These are phyloP conservation scores for Elephantulus edwardii DNA, from an alignment of 2,113 vertebrate species.

Conservation along the genomic window DNA sequence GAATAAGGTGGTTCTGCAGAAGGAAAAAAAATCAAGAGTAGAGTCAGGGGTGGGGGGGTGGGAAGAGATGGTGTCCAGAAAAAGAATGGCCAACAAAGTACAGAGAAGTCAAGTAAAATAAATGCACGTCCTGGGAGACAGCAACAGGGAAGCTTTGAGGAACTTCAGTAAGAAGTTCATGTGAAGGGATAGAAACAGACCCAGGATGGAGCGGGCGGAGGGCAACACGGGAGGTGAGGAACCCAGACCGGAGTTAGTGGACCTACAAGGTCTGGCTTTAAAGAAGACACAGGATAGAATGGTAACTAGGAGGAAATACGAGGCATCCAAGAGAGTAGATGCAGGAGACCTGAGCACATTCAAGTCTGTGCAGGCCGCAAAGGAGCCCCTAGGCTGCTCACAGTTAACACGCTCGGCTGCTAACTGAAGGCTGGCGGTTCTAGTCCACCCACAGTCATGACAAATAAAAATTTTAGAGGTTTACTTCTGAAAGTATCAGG, in stretches of 20 bases:
- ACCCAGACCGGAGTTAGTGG: not conserved
- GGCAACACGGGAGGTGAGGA: not conserved
- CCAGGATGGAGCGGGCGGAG: not conserved
- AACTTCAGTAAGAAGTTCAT: accelerated
- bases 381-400: not conserved
- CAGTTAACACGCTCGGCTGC: not conserved
- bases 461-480: not conserved
- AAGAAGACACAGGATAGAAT: not conserved
- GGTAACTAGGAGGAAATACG: accelerated
- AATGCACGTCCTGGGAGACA: not conserved
- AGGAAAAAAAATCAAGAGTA: not conserved
- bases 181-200: accelerated
- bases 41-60: not conserved
- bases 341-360: not conserved
- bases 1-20: not conserved
- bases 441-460: not conserved
- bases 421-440: not conserved
- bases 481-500: not conserved
- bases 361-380: not conserved
- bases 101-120: not conserved
- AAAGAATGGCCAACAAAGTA: not conserved
- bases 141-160: not conserved
- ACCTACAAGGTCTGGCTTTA: not conserved
- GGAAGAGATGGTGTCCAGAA: not conserved
- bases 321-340: not conserved